Conservation (phyloP, 2,888 invertebrate species). For the Chalcis sispes region DNA sequence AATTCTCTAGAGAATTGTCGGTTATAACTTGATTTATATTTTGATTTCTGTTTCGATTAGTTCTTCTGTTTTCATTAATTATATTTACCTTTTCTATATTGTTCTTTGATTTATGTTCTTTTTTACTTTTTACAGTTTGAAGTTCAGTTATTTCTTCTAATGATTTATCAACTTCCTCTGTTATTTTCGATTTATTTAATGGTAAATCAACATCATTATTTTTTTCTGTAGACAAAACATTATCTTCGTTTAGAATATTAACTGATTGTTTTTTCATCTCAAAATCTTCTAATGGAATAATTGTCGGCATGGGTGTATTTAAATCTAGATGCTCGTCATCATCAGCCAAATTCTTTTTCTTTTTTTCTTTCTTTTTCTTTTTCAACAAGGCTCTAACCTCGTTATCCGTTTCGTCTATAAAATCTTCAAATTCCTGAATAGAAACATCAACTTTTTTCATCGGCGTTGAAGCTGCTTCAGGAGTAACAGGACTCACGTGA, state of each 20-base stretch:
- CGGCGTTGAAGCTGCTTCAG: constrained; percentile 65
- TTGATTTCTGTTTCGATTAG: constrained; percentile 49
- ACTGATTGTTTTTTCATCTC: not conserved
- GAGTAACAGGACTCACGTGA: constrained; percentile 68
- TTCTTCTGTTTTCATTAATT: constrained; percentile 12
- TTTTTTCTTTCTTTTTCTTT: constrained; percentile 54
- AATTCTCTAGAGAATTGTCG: constrained; percentile 22
- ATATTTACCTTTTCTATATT: not conserved
- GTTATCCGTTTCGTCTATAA: not conserved
- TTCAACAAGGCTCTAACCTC: not conserved
- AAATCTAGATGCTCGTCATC: constrained; percentile 70
- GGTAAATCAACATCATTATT: not conserved
- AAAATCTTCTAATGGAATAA: not conserved
- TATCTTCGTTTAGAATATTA: not conserved
- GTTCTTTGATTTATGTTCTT: constrained; percentile 31
- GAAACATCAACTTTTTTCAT: constrained; percentile 37
- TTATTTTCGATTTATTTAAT: not conserved
- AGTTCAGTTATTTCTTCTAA: not conserved
- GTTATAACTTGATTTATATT: not conserved
- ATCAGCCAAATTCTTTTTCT: constrained; percentile 65
- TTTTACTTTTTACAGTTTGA: constrained; percentile 7
- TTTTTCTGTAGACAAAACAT: not conserved
- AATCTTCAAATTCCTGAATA: not conserved
- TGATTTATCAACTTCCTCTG: not conserved
- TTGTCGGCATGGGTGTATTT: constrained; percentile 50